Evolutionary conservation across 2,113 vertebrate species (phyloP), one percentile per base, ranked within the genome.

Genomic region (Mungos mungo): DNA sequence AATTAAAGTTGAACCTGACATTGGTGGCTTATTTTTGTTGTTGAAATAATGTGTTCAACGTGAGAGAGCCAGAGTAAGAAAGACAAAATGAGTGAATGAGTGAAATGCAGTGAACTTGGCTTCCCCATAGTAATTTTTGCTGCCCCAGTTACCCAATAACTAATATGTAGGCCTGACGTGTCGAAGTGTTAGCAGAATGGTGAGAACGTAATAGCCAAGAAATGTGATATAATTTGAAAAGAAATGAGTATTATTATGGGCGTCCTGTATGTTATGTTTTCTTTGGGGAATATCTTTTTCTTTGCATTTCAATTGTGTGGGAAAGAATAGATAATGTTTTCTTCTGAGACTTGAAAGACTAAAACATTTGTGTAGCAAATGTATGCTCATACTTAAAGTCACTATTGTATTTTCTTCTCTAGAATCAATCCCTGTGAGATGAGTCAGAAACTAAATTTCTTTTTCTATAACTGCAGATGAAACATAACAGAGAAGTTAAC

Each of bases 1-100:
- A 96, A 88, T 97, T 68, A 92, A 97, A 94, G 54, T 50, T 66
- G 35, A 84, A 95, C 29, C 63, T 69, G 71, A 63, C 84, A 94
- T 87, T 85, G 50, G 65, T 76, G 74, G 57, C 54, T 88, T 88
- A 35, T 19, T 5, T 35, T 81, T 90, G 47, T 95, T 74, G 77
- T 90, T 87, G 35, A 87, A 92, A 71, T 93, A 93, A 92, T 93
- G 14, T 92, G 65, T 95, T 95, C 76, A 94, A 31, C 1, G 0
- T 82, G 71, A 95, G 15, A 45, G 41, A 97, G 33, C 33, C 9
- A 7, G 21, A 80, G 76, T 93, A 45, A 83, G 87, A 96, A 63
- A 50, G 29, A 52, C 1, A 66, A 84, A 88, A 54, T 60, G 57
- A 60, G 57, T 60, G 63, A 94, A 85, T 52, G 87, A 86, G 31